Base-by-base conservation (phyloP, 2,888 invertebrate genomes). In the Drosophila atroscutellata region DNA sequence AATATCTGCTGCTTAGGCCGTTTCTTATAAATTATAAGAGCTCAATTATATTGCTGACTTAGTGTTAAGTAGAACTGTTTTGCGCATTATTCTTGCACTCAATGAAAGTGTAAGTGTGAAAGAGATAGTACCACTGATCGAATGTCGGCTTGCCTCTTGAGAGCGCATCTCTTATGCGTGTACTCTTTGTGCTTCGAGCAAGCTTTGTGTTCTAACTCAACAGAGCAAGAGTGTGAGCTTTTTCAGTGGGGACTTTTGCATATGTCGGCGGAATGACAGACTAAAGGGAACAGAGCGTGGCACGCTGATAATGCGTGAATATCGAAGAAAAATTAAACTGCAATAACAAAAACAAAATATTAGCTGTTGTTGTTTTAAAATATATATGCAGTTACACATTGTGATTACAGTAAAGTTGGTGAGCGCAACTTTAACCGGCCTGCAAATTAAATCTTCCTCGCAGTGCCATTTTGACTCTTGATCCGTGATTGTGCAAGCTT, bases 381-480 rank as follows among this genome's bases (percentile, higher is more conserved):
- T 26, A 15, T 24, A 45, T 8, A 8, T 45, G 65, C 61, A 61
- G 58, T 73, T 52, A 42, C 36, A 58, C 39, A 45, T 36, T 54
- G 45, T 26, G 71, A 71, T 75, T 70, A 73, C 77, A 65, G 80
- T 71, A 69, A 71, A 61, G 32, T 60, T 50, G 32, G 36, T 49
- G 64, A 80, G 71, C 66, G 36, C 32, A 51, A 49, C 72, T 82
- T 36, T 39, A 51, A 39, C 57, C 36, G 57, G 57, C 26, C 24
- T 42, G 57, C 18, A 24, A 26, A 58, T 28, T n/a, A 55, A 34
- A 64, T 52, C 28, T 63, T 45, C 59, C 51, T 24, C 54, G 28
- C 81, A 83, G 83, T 83, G 66, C 72, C 63, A 67, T 62, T 75
- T 75, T 50, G 57, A 68, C 67, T 50, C 54, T 61, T 65, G 69